phyloP scores from a whole-genome alignment of 2,113 vertebrate genomes.

The Glareola pratincola region DNA sequence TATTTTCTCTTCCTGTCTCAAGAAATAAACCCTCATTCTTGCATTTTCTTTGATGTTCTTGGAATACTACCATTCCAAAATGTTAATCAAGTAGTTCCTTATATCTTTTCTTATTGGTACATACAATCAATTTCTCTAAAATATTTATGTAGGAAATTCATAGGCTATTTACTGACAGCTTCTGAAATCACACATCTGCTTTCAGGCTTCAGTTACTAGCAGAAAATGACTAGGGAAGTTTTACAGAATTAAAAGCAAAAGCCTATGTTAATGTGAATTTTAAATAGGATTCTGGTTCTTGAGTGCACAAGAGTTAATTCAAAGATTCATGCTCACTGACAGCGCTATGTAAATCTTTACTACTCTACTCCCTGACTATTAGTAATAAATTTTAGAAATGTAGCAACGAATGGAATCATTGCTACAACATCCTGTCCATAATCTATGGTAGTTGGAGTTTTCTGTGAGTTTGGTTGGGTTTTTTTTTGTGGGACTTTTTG shows the following conservation, averaged over 20 bases:
- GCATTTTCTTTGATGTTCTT: neutral
- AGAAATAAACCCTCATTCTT: neutral
- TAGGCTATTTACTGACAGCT: neutral
- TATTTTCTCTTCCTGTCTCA: neutral
- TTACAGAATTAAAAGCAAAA: neutral
- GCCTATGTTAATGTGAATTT: neutral
- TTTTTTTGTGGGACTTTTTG: neutral
- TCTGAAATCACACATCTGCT: neutral
- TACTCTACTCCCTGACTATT: neutral
- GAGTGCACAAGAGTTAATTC: neutral
- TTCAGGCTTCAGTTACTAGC: neutral
- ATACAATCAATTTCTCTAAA: neutral
- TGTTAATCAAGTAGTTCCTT: neutral
- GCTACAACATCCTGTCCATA: neutral
- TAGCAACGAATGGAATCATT: neutral
- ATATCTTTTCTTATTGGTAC: neutral
- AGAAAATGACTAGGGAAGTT: neutral
- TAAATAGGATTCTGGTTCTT: neutral
- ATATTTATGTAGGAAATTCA: neutral
- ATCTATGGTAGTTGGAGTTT: neutral
- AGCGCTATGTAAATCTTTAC: neutral
- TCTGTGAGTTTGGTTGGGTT: neutral
- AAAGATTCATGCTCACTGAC: neutral
- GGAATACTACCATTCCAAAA: neutral
- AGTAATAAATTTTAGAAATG: neutral